Percentiles rank a stretch among this genome's conserved stretches.
These are phyloP conservation scores for Zophobas morio DNA, from an alignment of 1,140 invertebrate species.

Conservation along the genomic window DNA sequence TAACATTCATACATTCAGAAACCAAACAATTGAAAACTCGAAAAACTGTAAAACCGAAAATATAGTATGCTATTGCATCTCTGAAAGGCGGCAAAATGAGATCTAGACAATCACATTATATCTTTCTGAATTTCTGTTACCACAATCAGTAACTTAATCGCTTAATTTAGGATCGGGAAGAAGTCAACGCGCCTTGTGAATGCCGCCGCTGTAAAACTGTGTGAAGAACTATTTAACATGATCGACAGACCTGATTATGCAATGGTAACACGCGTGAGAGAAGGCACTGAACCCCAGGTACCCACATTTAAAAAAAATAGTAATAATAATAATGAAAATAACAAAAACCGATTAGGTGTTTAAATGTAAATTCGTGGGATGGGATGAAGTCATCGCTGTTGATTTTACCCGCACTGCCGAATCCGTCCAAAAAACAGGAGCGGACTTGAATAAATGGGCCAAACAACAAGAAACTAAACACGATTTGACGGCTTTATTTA, in stretches of 20 bases:
- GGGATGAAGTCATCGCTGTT: constrained; percentile 99
- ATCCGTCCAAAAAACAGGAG: constrained; percentile 96
- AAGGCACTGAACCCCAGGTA: constrained; percentile 85
- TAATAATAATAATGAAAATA: constrained; percentile 49
- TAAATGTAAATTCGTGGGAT: constrained; percentile 97
- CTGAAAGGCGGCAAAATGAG: too few relatives aligned
- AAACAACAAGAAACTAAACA: constrained; percentile 91
- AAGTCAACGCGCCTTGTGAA: constrained; percentile 96
- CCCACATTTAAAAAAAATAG: not conserved
- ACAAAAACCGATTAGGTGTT: constrained; percentile 80
- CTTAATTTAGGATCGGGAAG: constrained; percentile 88
- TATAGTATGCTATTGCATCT: too few relatives aligned
- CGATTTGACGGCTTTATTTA: constrained; percentile 96
- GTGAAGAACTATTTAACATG: constrained; percentile 95
- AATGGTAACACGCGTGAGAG: constrained; percentile 89
- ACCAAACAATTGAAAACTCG: too few relatives aligned
- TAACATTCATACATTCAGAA: too few relatives aligned
- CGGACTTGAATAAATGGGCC: constrained; percentile 95
- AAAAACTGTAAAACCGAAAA: too few relatives aligned
- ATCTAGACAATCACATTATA: too few relatives aligned
- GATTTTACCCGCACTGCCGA: constrained; percentile 99
- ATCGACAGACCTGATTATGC: constrained; percentile 92
- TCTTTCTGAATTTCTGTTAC: too few relatives aligned
- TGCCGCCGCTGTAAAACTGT: constrained; percentile 96
- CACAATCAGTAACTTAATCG: too few relatives aligned